Conservation (phyloP, 2,797 vertebrate genomes). For the Urocyon cinereoargenteus region DNA sequence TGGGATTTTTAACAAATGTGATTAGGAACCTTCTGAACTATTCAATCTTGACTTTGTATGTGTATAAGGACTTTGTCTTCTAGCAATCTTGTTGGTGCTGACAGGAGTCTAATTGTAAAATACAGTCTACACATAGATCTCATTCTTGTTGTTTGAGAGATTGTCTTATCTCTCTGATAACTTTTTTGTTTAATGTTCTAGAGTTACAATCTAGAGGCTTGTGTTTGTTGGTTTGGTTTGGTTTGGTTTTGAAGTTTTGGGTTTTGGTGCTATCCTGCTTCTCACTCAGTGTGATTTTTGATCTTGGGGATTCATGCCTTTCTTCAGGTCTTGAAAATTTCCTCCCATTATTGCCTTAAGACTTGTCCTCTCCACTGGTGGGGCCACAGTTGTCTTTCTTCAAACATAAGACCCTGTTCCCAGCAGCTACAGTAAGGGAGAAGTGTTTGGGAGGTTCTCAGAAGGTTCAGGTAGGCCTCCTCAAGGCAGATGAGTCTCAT, state of each 20-base stretch:
- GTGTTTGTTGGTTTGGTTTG: background rate
- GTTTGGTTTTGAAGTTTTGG: background rate
- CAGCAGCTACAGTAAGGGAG: background rate
- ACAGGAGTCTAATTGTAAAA: background rate
- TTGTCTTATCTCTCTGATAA: background rate
- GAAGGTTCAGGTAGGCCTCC: background rate
- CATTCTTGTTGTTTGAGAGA: background rate
- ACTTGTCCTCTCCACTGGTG: background rate
- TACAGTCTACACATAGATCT: background rate
- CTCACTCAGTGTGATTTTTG: background rate
- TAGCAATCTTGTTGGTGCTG: background rate
- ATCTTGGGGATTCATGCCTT: background rate
- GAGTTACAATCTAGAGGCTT: background rate
- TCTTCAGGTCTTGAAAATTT: background rate
- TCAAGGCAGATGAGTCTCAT: background rate
- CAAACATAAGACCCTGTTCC: background rate
- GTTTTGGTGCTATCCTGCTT: background rate
- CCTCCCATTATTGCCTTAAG: background rate
- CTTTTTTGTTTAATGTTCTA: background rate
- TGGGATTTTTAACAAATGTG: background rate
- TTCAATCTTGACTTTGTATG: background rate
- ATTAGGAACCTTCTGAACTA: background rate
- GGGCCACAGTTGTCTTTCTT: background rate
- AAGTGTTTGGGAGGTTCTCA: background rate
- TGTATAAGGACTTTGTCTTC: background rate